Percentiles rank a stretch among this genome's conserved stretches.
These are phyloP conservation scores for Ageneiosus marmoratus DNA, from an alignment of 2,113 vertebrate species.

Conservation along the genomic window DNA sequence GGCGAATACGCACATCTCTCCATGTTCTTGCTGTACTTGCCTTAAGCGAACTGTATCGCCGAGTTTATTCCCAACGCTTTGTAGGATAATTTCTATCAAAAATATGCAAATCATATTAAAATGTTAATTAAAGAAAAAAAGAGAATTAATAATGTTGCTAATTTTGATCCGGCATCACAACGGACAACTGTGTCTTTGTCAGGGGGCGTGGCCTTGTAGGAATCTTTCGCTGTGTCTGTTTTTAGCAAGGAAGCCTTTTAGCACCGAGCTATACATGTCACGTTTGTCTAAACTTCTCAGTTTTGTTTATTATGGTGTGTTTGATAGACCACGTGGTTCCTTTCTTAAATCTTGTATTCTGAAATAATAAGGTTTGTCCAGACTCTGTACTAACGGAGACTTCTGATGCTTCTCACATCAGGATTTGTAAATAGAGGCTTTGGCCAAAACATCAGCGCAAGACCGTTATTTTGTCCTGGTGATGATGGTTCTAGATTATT, in stretches of 20 bases:
- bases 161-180: slow-evolving; percentile 39
- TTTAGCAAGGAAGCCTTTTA: slow-evolving; percentile 21
- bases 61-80: background rate
- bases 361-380: background rate
- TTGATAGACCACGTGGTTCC: no score
- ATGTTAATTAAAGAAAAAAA: background rate
- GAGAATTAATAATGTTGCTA: background rate
- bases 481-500: slow-evolving; percentile 14
- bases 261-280: background rate
- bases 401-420: background rate
- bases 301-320: background rate
- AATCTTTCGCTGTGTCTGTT: slow-evolving; percentile 15
- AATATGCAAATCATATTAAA: background rate
- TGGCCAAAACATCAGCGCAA: background rate
- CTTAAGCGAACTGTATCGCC: no score
- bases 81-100: background rate
- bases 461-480: background rate
- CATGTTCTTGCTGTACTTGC: background rate
- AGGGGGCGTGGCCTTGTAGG: slow-evolving; percentile 45
- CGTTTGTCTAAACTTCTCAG: no score
- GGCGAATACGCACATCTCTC: background rate
- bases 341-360: background rate
- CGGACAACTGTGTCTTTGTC: slow-evolving; percentile 30
- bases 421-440: background rate
- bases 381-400: background rate